Conservation (phyloP, 2,888 invertebrate species). For the Microplitis deprimator region DNA sequence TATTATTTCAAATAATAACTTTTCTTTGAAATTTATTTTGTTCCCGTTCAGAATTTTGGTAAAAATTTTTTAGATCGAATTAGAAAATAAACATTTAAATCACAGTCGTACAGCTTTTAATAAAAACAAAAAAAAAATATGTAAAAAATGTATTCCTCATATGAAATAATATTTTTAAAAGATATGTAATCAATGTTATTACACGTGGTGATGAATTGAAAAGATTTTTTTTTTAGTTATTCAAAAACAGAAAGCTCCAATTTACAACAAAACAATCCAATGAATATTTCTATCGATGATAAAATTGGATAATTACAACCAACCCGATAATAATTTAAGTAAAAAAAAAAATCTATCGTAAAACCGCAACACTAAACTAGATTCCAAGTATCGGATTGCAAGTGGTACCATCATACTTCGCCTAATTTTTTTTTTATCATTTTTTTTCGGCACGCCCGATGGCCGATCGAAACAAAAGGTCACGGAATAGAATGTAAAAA, state of each 20-base stretch:
- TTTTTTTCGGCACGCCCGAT: constrained; percentile 33
- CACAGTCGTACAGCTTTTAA: no score
- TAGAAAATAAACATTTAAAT: no score
- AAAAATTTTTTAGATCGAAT: no score
- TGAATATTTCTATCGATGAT: no score
- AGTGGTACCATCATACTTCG: constrained; percentile 9
- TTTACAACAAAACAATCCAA: background rate
- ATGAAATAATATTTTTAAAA: background rate
- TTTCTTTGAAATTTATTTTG: no score
- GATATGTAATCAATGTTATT: background rate
- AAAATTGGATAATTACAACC: no score
- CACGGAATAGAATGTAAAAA: constrained; percentile 34
- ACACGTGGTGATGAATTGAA: background rate
- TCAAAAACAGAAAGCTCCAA: background rate
- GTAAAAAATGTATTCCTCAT: background rate
- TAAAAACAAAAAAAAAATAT: background rate
- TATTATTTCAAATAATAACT: no score
- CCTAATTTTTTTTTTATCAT: background rate
- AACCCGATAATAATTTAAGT: no score
- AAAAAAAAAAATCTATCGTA: no score
- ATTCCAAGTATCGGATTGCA: constrained; percentile 16
- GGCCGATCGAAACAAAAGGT: constrained; percentile 46
- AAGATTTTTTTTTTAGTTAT: background rate
- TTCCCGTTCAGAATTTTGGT: no score
- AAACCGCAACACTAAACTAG: background rate